Evolutionary conservation across 2,797 vertebrate species (phyloP).

Genomic region (Oreortyx pictus): DNA sequence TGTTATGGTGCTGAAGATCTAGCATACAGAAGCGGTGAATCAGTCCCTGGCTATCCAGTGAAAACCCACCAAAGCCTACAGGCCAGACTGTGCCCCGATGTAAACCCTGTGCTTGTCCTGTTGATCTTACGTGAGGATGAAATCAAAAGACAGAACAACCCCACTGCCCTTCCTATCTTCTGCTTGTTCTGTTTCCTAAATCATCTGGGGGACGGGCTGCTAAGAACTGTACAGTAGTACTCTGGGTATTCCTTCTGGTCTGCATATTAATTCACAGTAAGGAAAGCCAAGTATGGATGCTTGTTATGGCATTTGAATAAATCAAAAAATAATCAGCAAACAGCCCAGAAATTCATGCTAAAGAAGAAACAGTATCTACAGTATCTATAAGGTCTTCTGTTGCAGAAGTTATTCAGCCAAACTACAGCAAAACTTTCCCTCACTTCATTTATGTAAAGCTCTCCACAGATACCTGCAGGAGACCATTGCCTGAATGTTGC

Average conservation of each 20-base stretch:
- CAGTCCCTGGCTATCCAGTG: background rate
- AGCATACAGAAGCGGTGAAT: background rate
- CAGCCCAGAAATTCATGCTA: background rate
- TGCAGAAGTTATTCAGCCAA: background rate
- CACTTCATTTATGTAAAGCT: slow-evolving; percentile 11
- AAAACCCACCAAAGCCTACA: background rate
- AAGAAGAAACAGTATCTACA: background rate
- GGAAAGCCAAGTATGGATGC: background rate
- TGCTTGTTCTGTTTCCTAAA: background rate
- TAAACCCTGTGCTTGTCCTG: background rate
- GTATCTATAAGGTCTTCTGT: background rate
- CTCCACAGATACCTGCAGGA: background rate
- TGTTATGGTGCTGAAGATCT: background rate
- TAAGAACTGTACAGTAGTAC: background rate
- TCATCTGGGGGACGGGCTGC: background rate
- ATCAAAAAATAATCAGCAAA: background rate
- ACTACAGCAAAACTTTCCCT: background rate
- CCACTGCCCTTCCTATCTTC: background rate
- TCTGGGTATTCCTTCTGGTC: background rate
- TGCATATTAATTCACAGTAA: background rate
- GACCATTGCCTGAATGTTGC: background rate
- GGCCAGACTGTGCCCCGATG: slow-evolving; percentile 6
- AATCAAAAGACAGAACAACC: background rate
- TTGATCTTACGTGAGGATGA: background rate
- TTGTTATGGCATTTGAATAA: background rate